phyloP scores from a whole-genome alignment of 2,113 vertebrate genomes.

The Vidua chalybeata region DNA sequence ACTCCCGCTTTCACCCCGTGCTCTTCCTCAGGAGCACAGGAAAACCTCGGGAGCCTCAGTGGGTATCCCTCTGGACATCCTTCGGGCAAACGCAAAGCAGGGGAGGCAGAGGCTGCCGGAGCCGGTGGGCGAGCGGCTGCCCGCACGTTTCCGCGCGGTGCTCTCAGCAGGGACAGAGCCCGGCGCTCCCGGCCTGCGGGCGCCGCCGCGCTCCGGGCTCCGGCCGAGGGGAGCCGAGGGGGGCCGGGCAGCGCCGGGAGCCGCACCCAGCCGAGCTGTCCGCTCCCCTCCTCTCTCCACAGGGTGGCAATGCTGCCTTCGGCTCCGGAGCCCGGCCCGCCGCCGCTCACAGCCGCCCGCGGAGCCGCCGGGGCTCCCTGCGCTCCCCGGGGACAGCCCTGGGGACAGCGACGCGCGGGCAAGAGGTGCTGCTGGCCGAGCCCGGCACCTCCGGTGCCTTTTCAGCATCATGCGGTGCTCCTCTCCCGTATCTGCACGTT shows the following conservation, averaged over 20 bases:
- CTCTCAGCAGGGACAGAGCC: fast-evolving
- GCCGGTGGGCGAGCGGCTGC: fast-evolving
- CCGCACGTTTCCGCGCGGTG: fast-evolving
- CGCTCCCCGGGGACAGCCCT: no score
- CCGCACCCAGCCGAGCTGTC: not conserved
- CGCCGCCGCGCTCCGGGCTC: not conserved
- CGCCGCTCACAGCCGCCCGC: not conserved
- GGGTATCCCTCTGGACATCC: not conserved
- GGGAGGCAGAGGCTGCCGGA: not conserved
- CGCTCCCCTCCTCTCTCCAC: constrained; percentile 45
- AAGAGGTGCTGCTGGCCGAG: not conserved
- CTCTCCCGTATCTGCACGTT: fast-evolving
- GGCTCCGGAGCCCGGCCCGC: not conserved
- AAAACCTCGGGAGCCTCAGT: not conserved
- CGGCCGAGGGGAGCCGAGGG: no score
- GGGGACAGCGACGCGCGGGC: not conserved
- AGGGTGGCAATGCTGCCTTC: constrained; percentile 65
- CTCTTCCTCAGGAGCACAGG: not conserved
- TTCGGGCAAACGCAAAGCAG: fast-evolving
- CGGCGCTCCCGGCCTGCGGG: fast-evolving
- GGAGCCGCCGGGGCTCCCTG: not conserved
- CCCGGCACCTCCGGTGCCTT: not conserved
- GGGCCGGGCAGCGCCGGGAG: not conserved
- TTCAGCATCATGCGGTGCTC: not conserved
- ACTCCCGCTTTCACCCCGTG: fast-evolving